phyloP scores from a whole-genome alignment of 2,888 invertebrate species.

The Drosophila neotestacea region DNA sequence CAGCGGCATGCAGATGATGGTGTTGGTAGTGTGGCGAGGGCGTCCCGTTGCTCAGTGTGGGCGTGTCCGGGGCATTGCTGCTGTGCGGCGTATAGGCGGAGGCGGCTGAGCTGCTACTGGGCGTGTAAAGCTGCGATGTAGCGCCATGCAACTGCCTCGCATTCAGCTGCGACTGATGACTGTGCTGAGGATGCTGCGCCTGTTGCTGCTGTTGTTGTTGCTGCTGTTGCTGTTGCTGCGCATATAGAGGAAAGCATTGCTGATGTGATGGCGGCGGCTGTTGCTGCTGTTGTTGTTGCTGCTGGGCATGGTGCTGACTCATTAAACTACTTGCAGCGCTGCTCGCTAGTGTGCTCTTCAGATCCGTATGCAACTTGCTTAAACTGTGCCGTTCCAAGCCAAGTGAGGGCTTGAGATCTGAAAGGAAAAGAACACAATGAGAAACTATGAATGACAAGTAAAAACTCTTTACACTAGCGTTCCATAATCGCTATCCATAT shows the following conservation, averaged over 20 bases:
- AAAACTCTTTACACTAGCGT: no score
- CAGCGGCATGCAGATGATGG: slow-evolving; percentile 74
- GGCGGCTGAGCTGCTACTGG: slow-evolving; percentile 66
- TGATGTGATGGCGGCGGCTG: slow-evolving; percentile 63
- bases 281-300: slow-evolving; percentile 63
- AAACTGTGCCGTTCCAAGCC: slow-evolving; percentile 82
- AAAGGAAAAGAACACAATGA: not conserved
- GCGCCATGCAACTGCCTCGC: slow-evolving; percentile 60
- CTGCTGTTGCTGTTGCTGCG: slow-evolving; percentile 50
- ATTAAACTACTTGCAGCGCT: slow-evolving; percentile 59
- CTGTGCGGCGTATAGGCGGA: slow-evolving; percentile 73
- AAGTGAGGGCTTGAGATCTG: slow-evolving; percentile 84
- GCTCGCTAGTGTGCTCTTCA: slow-evolving; percentile 64
- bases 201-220: slow-evolving; percentile 63
- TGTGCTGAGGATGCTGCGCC: slow-evolving; percentile 36
- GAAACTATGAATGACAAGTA: not conserved
- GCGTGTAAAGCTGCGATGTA: slow-evolving; percentile 77
- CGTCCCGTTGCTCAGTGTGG: slow-evolving; percentile 72
- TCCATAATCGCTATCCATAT: no score
- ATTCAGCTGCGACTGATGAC: slow-evolving; percentile 63
- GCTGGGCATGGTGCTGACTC: slow-evolving; percentile 65
- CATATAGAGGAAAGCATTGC: slow-evolving; percentile 63
- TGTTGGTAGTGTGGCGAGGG: slow-evolving; percentile 83
- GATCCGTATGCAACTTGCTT: slow-evolving; percentile 76
- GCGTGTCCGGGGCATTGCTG: slow-evolving; percentile 67